A percentile compares a stretch with the other conserved stretches of the same genome.
Conservation (phyloP, 1,140 invertebrate species). For the Epicauta chinensis region DNA sequence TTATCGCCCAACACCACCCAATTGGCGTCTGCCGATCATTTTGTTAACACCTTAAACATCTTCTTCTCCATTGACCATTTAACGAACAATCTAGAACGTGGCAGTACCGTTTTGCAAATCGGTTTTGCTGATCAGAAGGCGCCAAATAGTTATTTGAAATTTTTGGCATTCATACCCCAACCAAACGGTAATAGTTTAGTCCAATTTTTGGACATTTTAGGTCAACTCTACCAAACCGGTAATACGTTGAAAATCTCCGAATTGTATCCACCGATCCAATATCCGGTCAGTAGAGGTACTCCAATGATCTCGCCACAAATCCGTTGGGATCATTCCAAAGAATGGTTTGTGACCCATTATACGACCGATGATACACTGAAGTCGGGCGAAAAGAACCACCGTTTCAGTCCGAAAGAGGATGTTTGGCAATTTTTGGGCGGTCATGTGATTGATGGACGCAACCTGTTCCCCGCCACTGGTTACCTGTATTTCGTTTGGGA, state of each 20-base stretch:
- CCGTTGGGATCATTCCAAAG: conserved; percentile 55
- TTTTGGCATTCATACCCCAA: neutral
- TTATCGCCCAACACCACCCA: no score
- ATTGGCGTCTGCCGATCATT: no score
- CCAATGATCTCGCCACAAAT: conserved; percentile 54
- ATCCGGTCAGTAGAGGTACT: conserved; percentile 53
- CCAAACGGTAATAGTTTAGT: neutral
- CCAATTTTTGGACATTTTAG: conserved; percentile 1
- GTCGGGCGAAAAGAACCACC: conserved; percentile 49
- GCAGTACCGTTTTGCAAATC: neutral
- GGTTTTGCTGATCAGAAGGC: neutral
- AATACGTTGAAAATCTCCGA: conserved; percentile 46
- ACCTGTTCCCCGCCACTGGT: conserved; percentile 84
- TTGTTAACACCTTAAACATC: no score
- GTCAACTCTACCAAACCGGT: conserved; percentile 46
- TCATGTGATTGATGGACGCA: conserved; percentile 80
- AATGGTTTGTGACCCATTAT: conserved; percentile 34
- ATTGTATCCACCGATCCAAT: conserved; percentile 46
- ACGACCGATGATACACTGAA: conserved; percentile 38
- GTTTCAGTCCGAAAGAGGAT: conserved; percentile 52
- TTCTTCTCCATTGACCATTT: neutral
- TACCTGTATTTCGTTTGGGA: conserved; percentile 84
- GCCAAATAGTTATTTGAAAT: neutral
- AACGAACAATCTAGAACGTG: neutral
- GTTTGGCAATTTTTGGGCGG: conserved; percentile 71